These are phyloP conservation scores for Triops cancriformis DNA, from an alignment of 1,140 invertebrate genomes.

Conservation along the genomic window DNA sequence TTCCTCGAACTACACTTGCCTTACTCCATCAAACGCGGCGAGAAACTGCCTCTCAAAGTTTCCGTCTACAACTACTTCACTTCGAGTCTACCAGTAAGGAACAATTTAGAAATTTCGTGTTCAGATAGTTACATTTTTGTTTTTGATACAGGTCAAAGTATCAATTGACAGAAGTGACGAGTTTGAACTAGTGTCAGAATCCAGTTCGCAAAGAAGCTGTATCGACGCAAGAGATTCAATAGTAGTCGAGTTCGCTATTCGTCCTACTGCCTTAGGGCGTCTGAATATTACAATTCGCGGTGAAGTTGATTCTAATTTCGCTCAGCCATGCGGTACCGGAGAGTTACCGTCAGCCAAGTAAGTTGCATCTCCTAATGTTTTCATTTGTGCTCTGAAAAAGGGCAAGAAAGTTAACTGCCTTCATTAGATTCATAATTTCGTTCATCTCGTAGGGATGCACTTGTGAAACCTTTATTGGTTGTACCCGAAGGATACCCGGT, in stretches of 20 bases:
- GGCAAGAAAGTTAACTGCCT: no score
- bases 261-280: conserved; percentile 45
- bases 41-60: conserved; percentile 53
- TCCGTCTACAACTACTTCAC: neutral
- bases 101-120: conserved; percentile 37
- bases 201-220: conserved; percentile 34
- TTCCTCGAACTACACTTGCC: conserved; percentile 61
- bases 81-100: conserved; percentile 41
- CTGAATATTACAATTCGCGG: conserved; percentile 52
- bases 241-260: conserved; percentile 45
- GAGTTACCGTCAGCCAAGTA: conserved; percentile 41
- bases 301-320: conserved; percentile 42
- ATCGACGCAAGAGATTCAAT: conserved; percentile 40
- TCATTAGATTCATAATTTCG: neutral
- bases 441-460: conserved; percentile 44
- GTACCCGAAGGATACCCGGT: conserved; percentile 52
- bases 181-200: conserved; percentile 39
- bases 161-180: conserved; percentile 33
- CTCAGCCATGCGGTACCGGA: conserved; percentile 44
- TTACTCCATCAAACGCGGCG: conserved; percentile 58
- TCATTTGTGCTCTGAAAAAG: no score
- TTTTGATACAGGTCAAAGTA: neutral
- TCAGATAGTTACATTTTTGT: neutral
- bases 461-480: conserved; percentile 50
- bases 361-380: neutral